Evolutionary conservation across 2,797 vertebrate species (phyloP).

Genomic region (Acrocephalus scirpaceus): DNA sequence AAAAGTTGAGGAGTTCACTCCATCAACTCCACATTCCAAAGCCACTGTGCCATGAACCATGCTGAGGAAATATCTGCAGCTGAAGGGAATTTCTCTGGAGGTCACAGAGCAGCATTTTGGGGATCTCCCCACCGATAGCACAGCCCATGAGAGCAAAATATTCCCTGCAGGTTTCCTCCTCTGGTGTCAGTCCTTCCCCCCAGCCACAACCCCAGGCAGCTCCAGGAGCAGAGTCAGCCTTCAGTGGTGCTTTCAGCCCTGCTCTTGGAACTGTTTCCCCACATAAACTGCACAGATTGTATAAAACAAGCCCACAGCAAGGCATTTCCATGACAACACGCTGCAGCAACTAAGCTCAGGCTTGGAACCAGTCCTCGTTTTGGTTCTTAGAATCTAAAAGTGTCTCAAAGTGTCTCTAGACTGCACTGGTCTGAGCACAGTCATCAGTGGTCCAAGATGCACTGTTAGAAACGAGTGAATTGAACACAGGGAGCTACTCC

Average conservation of each 20-base stretch:
- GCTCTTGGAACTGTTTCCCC: background rate
- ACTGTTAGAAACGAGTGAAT: background rate
- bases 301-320: background rate
- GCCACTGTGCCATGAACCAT: background rate
- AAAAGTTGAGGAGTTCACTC: background rate
- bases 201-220: too few species aligned
- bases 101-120: background rate
- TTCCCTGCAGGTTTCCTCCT: background rate
- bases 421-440: background rate
- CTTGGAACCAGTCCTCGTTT: background rate
- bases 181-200: background rate
- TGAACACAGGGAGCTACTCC: background rate
- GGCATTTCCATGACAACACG: conserved; percentile 34
- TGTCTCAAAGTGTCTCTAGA: background rate
- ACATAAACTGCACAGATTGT: background rate
- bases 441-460: background rate
- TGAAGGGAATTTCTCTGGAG: background rate
- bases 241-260: background rate
- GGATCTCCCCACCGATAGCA: background rate
- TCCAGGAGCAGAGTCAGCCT: background rate
- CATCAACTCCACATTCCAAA: background rate
- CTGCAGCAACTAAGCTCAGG: background rate
- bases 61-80: background rate
- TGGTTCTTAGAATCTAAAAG: background rate
- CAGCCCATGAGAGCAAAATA: background rate